Base-by-base conservation (phyloP, 2,888 invertebrate genomes). In the Alsophila aescularia region DNA sequence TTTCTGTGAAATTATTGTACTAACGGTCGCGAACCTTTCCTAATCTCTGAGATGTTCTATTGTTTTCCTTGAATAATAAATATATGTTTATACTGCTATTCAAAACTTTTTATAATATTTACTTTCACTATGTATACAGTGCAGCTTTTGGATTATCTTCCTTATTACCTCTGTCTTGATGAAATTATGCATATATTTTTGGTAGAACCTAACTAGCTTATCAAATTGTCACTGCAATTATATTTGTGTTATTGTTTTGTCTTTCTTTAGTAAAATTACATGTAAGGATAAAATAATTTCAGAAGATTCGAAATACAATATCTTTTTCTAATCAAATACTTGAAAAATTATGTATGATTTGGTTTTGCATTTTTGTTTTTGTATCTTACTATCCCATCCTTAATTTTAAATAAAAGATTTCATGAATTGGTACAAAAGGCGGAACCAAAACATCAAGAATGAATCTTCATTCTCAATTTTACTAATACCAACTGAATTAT, bases 1-100 rank as follows among this genome's bases (percentile, higher is more conserved):
- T 64, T 65, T 58, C 59, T 37, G 37, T 37, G n/a, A 43, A 43
- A 34, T 58, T 64, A 70, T 70, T 63, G 15, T 66, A 21, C 32
- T 0, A 14, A 63, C 66, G 66, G 63, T 60, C 61, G 61, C 45
- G 47, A 62, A 70, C 73, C 76, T 71, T 75, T 74, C 52, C 65
- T 65, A 73, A 75, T 75, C 74, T 64, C 58, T 52, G 66, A 64
- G 66, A 71, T 74, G 69, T 70, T 67, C 73, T 65, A 77, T 79
- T 81, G 81, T 80, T 76, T 72, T 66, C 64, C 24, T 50, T 54
- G 29, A 31, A 29, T 29, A 29, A 29, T 9, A 9, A n/a, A 2
- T 9, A n/a, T 1, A 29, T 6, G 4, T 1, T 8, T 10, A 10
- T n/a, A 4, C 10, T 9, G 2, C 2, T 10, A n/a, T n/a, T 29